Conservation (phyloP, 2,113 vertebrate species). For the Hemicordylus capensis region DNA sequence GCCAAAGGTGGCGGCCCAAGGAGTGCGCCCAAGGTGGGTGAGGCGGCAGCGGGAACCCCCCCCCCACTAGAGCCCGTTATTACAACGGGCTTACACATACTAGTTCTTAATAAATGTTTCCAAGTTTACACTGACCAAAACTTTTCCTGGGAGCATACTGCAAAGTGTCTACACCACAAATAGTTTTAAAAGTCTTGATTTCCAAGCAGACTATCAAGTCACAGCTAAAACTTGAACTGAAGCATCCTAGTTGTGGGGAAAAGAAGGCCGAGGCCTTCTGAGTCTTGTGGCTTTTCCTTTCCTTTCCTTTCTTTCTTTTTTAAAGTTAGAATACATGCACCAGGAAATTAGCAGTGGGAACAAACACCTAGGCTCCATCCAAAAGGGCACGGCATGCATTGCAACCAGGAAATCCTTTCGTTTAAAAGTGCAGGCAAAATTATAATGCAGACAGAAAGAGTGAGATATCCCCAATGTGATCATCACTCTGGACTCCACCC, state of each 20-base stretch:
- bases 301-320: too few species aligned
- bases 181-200: neutral
- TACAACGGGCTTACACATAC: too few species aligned
- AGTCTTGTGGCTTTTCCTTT: neutral
- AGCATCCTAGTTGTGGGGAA: neutral
- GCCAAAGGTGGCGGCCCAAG: too few species aligned
- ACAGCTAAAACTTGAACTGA: neutral
- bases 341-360: neutral
- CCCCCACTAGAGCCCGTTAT: too few species aligned
- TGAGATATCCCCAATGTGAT: neutral
- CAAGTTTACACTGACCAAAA: neutral
- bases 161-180: neutral
- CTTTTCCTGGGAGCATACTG: neutral
- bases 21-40: too few species aligned
- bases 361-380: rapidly evolving
- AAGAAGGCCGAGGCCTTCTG: neutral
- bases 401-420: neutral
- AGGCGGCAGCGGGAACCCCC: too few species aligned
- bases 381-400: neutral
- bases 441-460: neutral
- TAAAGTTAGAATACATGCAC: neutral
- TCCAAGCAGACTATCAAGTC: neutral
- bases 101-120: too few species aligned
- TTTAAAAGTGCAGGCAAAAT: neutral
- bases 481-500: neutral